A percentile compares a stretch with the other conserved stretches of the same genome.
phyloP scores from a whole-genome alignment of 2,888 invertebrate genomes.

The Abrostola triplasia region DNA sequence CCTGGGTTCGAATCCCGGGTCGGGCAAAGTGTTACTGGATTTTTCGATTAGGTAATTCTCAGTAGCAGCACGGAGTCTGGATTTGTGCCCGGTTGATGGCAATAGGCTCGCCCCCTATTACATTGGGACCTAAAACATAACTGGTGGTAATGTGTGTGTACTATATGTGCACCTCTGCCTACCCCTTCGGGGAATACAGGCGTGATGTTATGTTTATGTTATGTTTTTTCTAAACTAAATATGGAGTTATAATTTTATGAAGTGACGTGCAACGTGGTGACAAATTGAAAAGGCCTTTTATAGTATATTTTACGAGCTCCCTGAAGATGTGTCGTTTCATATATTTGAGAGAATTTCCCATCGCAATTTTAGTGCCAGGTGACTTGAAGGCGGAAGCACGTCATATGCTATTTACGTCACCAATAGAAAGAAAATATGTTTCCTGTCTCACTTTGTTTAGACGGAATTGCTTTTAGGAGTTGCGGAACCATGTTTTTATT shows the following conservation, averaged over 20 bases:
- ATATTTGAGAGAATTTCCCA: conserved; percentile 58
- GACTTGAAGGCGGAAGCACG: conserved; percentile 40
- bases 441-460: conserved; percentile 30
- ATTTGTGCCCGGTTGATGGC: too few species aligned
- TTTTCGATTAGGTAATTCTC: too few species aligned
- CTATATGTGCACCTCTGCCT: too few species aligned
- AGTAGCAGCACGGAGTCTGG: too few species aligned
- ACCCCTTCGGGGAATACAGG: too few species aligned
- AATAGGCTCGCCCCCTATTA: too few species aligned
- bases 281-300: conserved; percentile 80
- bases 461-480: conserved; percentile 4
- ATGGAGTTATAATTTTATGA: conserved; percentile 43
- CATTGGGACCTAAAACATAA: too few species aligned
- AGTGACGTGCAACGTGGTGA: conserved; percentile 59
- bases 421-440: conserved; percentile 43
- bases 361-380: conserved; percentile 60
- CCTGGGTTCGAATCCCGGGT: too few species aligned
- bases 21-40: too few species aligned
- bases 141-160: too few species aligned
- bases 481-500: conserved; percentile 14
- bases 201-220: too few species aligned
- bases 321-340: conserved; percentile 62
- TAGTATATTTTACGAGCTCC: conserved; percentile 74
- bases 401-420: conserved; percentile 52
- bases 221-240: conserved; percentile 9